Evolutionary conservation across 2,797 vertebrate species (phyloP).

Genomic region (Lacerta viridis): DNA sequence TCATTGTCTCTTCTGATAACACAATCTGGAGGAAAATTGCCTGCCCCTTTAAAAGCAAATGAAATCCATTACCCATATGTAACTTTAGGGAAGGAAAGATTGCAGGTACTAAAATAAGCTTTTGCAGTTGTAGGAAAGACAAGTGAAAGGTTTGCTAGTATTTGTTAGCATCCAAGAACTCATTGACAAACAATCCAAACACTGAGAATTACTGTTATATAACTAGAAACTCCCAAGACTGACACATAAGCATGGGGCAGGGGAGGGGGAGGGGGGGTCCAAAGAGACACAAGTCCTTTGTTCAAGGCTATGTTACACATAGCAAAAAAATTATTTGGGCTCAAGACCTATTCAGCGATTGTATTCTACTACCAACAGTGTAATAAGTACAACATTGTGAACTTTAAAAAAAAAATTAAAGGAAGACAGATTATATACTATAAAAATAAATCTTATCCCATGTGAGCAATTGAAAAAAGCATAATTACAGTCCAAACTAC

Average conservation of each 20-base stretch:
- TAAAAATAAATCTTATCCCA: slow-evolving; percentile 31
- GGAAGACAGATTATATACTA: slow-evolving; percentile 12
- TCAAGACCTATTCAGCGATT: slow-evolving; percentile 20
- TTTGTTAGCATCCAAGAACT: neutral
- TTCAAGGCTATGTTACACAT: neutral
- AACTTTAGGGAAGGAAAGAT: neutral
- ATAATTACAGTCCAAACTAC: slow-evolving; percentile 33
- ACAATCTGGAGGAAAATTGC: neutral
- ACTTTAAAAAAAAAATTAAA: neutral
- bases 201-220: neutral
- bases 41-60: neutral
- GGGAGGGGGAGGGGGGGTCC: neutral
- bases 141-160: neutral
- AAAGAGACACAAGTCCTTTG: neutral
- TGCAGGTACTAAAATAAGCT: neutral
- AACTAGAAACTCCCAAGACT: neutral
- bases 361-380: neutral
- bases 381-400: neutral
- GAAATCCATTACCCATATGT: neutral
- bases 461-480: neutral
- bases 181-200: neutral
- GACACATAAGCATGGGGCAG: neutral
- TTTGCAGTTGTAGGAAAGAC: neutral
- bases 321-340: neutral
- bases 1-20: neutral